phyloP scores from a whole-genome alignment of 1,140 invertebrate genomes.

The Thaumetopoea pityocampa region DNA sequence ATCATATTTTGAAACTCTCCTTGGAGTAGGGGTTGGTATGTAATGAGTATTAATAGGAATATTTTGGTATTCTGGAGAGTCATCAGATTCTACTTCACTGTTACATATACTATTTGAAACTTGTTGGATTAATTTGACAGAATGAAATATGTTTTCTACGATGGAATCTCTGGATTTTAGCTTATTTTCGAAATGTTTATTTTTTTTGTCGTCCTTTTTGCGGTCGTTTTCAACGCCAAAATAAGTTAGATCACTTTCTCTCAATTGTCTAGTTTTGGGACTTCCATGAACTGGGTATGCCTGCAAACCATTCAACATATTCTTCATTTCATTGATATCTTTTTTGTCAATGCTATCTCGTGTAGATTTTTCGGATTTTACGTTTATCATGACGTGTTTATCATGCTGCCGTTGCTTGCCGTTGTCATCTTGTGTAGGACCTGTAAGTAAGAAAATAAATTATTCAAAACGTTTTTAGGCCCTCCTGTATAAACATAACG shows the following conservation, averaged over 20 bases:
- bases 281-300: slow-evolving; percentile 27
- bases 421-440: slow-evolving; percentile 26
- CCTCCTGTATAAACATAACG: no score
- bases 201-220: slow-evolving; percentile 8
- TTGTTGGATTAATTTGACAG: slow-evolving; percentile 55
- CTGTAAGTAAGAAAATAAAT: slow-evolving; percentile 27
- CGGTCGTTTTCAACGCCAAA: slow-evolving; percentile 45
- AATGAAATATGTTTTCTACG: slow-evolving; percentile 50
- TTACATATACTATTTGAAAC: slow-evolving; percentile 56
- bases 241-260: slow-evolving; percentile 57
- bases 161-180: slow-evolving; percentile 10
- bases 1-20: slow-evolving; percentile 42
- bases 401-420: slow-evolving; percentile 9
- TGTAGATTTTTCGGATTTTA: slow-evolving; percentile 10
- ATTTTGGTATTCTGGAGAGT: slow-evolving; percentile 59
- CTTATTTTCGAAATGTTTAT: slow-evolving; percentile 22
- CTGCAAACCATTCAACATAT: slow-evolving; percentile 26
- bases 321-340: slow-evolving; percentile 15
- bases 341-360: slow-evolving; percentile 1
- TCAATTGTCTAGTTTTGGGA: slow-evolving; percentile 52
- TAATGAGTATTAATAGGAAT: slow-evolving; percentile 41
- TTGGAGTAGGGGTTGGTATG: slow-evolving; percentile 45
- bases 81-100: slow-evolving; percentile 62
- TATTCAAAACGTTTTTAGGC: no score
- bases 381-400: slow-evolving; percentile 1